Evolutionary conservation across 2,113 vertebrate species (phyloP).

Genomic region (Cisticola juncidis): DNA sequence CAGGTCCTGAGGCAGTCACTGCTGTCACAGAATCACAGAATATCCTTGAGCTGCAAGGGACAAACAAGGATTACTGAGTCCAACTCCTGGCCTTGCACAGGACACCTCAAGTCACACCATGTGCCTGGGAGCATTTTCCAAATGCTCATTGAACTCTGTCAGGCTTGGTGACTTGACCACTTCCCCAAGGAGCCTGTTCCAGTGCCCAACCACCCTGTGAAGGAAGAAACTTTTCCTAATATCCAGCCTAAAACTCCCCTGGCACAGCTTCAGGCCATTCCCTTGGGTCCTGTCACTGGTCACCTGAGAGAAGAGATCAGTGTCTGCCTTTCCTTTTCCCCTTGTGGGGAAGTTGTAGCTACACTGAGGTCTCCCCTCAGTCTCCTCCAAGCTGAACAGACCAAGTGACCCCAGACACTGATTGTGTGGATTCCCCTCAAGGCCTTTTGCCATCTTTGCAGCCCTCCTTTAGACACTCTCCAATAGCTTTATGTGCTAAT

Average conservation of each 20-base stretch:
- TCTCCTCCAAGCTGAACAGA: background rate
- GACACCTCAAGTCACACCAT: background rate
- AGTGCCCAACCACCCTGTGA: rapidly evolving
- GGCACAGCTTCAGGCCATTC: background rate
- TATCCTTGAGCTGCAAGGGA: background rate
- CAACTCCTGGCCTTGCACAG: background rate
- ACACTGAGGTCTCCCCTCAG: background rate
- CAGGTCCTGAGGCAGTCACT: background rate
- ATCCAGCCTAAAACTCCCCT: background rate
- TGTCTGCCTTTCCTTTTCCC: background rate
- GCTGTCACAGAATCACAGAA: background rate
- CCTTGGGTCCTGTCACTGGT: background rate
- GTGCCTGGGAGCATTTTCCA: background rate
- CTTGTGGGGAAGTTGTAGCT: rapidly evolving
- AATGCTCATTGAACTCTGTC: background rate
- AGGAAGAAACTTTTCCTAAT: background rate
- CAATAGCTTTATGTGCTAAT: background rate
- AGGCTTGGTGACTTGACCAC: background rate
- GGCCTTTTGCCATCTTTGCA: background rate
- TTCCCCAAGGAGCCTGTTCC: background rate
- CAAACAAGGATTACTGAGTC: too few relatives aligned
- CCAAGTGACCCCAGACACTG: background rate
- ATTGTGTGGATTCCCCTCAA: background rate
- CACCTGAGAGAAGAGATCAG: background rate
- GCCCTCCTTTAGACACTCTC: background rate